Conservation (phyloP, 1,140 invertebrate genomes). For the Glomeris maerens region DNA sequence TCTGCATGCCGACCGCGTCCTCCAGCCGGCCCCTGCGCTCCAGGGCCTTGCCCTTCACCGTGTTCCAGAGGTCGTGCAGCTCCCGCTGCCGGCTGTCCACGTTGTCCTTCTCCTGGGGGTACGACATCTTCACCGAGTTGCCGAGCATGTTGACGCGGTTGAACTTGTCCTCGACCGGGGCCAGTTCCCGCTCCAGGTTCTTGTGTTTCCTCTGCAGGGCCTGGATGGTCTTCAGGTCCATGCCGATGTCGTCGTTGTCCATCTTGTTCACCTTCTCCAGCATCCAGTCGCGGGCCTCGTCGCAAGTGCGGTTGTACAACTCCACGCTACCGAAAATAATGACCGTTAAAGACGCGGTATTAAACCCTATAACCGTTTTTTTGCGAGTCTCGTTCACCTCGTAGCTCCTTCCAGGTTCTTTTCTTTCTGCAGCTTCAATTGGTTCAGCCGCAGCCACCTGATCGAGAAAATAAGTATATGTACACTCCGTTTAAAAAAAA, state of each 20-base stretch:
- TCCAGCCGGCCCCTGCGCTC: constrained; percentile 66
- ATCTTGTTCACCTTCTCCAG: constrained; percentile 62
- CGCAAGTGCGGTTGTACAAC: constrained; percentile 81
- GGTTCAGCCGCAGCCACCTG: constrained; percentile 65
- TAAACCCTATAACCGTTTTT: neutral
- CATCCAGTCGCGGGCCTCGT: constrained; percentile 89
- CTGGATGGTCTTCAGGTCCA: constrained; percentile 79
- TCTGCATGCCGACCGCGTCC: constrained; percentile 84
- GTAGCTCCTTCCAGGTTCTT: constrained; percentile 80
- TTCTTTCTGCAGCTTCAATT: constrained; percentile 76
- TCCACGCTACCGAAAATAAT: constrained; percentile 54
- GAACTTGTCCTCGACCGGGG: constrained; percentile 79
- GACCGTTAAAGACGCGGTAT: neutral
- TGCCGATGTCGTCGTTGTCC: constrained; percentile 58
- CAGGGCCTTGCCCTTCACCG: constrained; percentile 66
- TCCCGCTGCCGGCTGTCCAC: constrained; percentile 71
- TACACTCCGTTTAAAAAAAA: neutral
- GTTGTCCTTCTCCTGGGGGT: constrained; percentile 74
- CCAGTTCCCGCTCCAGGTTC: constrained; percentile 73
- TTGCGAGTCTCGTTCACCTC: constrained; percentile 34
- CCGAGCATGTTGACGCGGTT: constrained; percentile 62
- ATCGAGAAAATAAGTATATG: constrained; percentile 14
- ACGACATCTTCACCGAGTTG: constrained; percentile 73
- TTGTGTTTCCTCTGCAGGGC: constrained; percentile 76
- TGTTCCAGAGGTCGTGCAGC: constrained; percentile 71